Conservation (phyloP, 2,888 invertebrate genomes). For the Agriopis leucophaearia region DNA sequence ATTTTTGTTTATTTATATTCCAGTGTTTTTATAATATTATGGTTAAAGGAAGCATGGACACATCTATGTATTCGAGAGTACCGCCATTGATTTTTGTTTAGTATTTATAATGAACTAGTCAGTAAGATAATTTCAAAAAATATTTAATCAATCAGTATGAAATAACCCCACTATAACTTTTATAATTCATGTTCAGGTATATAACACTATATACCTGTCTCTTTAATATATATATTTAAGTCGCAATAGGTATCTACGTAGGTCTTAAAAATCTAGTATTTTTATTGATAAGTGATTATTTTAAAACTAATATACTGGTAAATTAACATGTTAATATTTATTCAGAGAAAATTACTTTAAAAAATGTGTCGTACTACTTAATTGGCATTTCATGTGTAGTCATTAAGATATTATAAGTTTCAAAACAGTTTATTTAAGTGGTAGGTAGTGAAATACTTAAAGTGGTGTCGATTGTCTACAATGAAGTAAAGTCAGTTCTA, state of each 20-base stretch:
- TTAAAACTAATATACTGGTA: conserved; percentile 24
- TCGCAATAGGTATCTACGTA: conserved; percentile 29
- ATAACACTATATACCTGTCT: conserved; percentile 21
- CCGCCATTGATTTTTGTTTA: conserved; percentile 49
- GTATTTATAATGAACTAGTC: conserved; percentile 77
- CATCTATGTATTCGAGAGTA: conserved; percentile 36
- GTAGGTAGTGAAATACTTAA: conserved; percentile 49
- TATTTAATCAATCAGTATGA: conserved; percentile 41
- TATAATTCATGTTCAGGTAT: conserved; percentile 23
- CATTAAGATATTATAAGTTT: conserved; percentile 63
- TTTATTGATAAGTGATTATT: conserved; percentile 28
- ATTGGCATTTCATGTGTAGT: conserved; percentile 78
- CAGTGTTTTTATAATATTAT: conserved; percentile 42
- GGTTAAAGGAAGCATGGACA: conserved; percentile 49
- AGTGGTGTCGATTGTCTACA: conserved; percentile 11
- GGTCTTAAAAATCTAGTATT: conserved; percentile 40
- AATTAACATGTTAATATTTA: conserved; percentile 60
- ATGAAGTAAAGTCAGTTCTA: neutral
- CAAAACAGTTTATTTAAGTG: conserved; percentile 62
- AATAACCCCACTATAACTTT: conserved; percentile 38
- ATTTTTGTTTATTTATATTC: conserved; percentile 42
- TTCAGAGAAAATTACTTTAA: conserved; percentile 38
- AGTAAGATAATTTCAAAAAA: conserved; percentile 71
- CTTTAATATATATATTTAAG: conserved; percentile 44
- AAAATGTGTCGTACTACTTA: conserved; percentile 75